These are phyloP conservation scores for Condylura cristata DNA, from an alignment of 2,113 vertebrate species.

Conservation along the genomic window DNA sequence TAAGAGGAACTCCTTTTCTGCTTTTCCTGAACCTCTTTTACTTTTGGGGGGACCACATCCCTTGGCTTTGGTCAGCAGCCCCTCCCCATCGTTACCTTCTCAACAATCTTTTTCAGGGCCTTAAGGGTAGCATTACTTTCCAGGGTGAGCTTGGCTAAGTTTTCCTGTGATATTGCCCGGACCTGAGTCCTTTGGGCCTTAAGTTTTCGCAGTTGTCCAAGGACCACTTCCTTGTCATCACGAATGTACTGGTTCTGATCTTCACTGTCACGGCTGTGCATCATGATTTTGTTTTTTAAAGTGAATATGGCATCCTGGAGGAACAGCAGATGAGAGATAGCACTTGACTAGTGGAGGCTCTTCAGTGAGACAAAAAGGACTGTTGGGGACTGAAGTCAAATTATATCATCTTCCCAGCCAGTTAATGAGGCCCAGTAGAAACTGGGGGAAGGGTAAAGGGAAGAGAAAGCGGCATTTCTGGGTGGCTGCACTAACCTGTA, in stretches of 20 bases:
- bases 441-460: not conserved
- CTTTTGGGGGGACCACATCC: not conserved
- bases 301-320: constrained; percentile 83
- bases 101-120: constrained; percentile 76
- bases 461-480: not conserved
- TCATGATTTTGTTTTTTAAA: constrained; percentile 72
- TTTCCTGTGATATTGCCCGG: constrained; percentile 69
- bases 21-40: not conserved
- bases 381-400: not conserved
- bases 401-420: not conserved
- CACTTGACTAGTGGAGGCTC: not conserved
- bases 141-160: constrained; percentile 82
- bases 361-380: not conserved
- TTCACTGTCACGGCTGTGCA: constrained; percentile 78
- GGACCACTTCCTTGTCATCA: constrained; percentile 81
- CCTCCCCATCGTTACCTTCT: constrained; percentile 82
- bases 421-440: not conserved
- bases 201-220: constrained; percentile 83
- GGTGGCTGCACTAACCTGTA: constrained; percentile 85
- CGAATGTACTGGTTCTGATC: constrained; percentile 65
- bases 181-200: constrained; percentile 81
- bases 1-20: not conserved
- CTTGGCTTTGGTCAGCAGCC: not conserved
- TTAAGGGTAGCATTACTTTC: constrained; percentile 86
- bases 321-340: constrained; percentile 11